These are phyloP conservation scores for Gallinago undulata DNA, from an alignment of 2,113 vertebrate genomes.

Conservation along the genomic window DNA sequence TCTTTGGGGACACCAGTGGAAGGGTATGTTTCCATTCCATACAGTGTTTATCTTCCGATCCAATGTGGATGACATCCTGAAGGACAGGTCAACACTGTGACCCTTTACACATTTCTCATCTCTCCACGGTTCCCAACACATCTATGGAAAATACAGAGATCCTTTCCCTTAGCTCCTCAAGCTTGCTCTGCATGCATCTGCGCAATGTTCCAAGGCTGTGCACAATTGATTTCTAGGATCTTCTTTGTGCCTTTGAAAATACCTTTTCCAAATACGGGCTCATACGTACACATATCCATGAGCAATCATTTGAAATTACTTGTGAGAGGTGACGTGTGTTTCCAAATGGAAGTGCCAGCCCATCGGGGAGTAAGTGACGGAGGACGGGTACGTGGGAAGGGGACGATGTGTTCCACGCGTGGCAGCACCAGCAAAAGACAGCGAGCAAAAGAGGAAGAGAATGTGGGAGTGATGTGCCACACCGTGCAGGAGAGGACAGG, in stretches of 20 bases:
- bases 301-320: not conserved
- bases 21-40: conserved; percentile 54
- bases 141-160: not conserved
- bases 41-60: conserved; percentile 21
- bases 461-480: not conserved
- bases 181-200: not conserved
- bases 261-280: not conserved
- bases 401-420: fast-evolving
- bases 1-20: conserved; percentile 20
- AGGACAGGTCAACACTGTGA: conserved; percentile 44
- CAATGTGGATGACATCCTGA: conserved; percentile 15
- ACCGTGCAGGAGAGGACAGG: not conserved
- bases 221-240: not conserved
- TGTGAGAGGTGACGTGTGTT: not conserved
- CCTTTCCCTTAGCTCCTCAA: not conserved
- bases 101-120: conserved; percentile 48
- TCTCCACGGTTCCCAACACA: not conserved
- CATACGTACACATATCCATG: not conserved
- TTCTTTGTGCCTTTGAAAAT: not conserved
- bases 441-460: not conserved
- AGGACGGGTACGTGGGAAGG: fast-evolving
- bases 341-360: not conserved
- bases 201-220: not conserved
- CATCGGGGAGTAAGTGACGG: fast-evolving
- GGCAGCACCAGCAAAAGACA: not conserved